These are phyloP conservation scores for Stichopus horrens DNA, from an alignment of 53 echinoderm and acorn worm species.

Conservation along the genomic window DNA sequence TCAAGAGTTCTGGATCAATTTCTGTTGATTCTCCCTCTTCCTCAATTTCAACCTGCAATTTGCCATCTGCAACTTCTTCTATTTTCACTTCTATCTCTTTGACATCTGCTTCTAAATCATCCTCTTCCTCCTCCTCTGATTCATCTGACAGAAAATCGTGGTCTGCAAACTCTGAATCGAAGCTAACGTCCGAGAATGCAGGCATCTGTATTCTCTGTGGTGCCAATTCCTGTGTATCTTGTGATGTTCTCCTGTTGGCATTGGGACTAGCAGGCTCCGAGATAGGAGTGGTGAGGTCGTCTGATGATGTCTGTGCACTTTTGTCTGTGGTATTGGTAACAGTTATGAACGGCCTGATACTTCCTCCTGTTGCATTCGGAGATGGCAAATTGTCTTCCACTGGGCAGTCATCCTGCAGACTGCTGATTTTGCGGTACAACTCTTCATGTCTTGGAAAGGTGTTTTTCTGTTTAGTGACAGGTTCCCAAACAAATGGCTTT, in stretches of 20 bases:
- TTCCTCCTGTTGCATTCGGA: background rate
- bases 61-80: background rate
- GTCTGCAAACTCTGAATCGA: conserved; percentile 73
- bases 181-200: conserved; percentile 83
- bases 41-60: background rate
- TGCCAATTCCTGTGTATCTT: background rate
- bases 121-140: conserved; percentile 37
- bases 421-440: background rate
- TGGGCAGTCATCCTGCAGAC: background rate
- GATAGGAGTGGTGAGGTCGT: background rate
- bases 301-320: background rate
- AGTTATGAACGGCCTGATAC: background rate
- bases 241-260: background rate
- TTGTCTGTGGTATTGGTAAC: background rate
- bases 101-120: conserved; percentile 51
- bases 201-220: conserved; percentile 47
- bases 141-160: conserved; percentile 46
- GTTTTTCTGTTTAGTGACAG: conserved; percentile 27
- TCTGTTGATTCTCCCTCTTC: background rate
- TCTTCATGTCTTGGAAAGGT: conserved; percentile 1
- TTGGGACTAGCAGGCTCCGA: background rate
- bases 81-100: conserved; percentile 13
- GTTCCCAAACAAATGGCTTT: conserved; percentile 41
- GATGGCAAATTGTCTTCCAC: background rate
- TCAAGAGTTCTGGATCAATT: conserved; percentile 69